phyloP scores from a whole-genome alignment of 1,140 invertebrate genomes.

The Lasioglossum baleicum region DNA sequence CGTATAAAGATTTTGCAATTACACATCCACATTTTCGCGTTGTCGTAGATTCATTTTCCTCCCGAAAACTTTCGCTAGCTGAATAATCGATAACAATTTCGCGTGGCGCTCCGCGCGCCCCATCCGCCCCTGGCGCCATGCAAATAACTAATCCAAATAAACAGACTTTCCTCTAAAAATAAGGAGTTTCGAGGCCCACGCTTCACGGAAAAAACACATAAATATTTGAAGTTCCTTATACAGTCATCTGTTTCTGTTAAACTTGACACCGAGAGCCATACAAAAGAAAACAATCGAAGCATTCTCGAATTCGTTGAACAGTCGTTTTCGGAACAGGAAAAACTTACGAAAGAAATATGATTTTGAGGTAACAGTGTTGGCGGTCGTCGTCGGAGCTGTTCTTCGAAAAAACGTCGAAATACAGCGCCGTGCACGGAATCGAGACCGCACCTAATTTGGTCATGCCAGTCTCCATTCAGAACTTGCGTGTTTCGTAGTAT shows the following conservation, averaged over 20 bases:
- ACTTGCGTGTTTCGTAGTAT: constrained; percentile 59
- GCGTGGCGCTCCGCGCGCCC: background rate
- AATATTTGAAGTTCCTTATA: background rate
- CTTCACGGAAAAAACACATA: background rate
- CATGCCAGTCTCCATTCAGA: constrained; percentile 69
- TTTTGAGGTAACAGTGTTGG: background rate
- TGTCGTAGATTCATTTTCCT: background rate
- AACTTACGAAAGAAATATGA: background rate
- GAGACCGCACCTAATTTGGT: constrained; percentile 74
- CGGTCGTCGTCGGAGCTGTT: background rate
- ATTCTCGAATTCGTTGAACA: background rate
- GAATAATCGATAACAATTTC: constrained; percentile 24
- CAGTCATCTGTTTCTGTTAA: background rate
- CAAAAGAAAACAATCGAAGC: background rate
- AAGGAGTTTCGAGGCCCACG: background rate
- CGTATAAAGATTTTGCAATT: too few species aligned
- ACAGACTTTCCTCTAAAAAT: constrained; percentile 59
- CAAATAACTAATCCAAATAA: constrained; percentile 67
- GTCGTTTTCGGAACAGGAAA: background rate
- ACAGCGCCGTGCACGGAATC: constrained; percentile 55
- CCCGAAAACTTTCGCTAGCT: background rate
- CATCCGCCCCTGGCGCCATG: constrained; percentile 50
- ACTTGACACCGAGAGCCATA: background rate
- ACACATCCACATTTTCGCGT: too few species aligned
- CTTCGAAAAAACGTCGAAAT: constrained; percentile 38